A percentile compares a stretch with the other conserved stretches of the same genome.
These are phyloP conservation scores for Epirrhoe alternata DNA, from an alignment of 2,888 invertebrate species.

Conservation along the genomic window DNA sequence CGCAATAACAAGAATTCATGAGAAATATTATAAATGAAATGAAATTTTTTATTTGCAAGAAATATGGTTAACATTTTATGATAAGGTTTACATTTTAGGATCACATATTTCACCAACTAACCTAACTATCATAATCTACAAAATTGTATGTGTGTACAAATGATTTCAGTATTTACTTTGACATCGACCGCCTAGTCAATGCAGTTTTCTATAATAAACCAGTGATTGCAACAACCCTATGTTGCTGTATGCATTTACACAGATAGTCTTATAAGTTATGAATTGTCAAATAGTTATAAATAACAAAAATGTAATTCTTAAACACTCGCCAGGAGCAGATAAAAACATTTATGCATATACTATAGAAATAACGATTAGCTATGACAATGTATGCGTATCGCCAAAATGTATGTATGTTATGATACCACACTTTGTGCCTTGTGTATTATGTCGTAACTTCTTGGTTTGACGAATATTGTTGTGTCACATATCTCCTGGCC, in stretches of 20 bases:
- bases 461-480: neutral
- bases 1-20: neutral
- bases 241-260: constrained; percentile 17
- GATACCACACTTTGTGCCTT: constrained; percentile 17
- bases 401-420: constrained; percentile 4
- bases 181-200: constrained; percentile 30
- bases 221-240: constrained; percentile 6
- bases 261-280: neutral
- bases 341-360: neutral
- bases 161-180: constrained; percentile 18
- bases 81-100: too few species aligned
- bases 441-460: constrained; percentile 12
- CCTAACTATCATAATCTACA: too few species aligned
- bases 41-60: too few species aligned
- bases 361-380: constrained; percentile 1
- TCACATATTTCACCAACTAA: too few species aligned
- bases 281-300: neutral
- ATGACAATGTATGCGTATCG: neutral
- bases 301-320: neutral
- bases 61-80: too few species aligned
- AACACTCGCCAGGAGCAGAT: constrained; percentile 10
- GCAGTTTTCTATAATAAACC: constrained; percentile 15
- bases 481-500: neutral
- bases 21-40: neutral
- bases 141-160: neutral